Evolutionary conservation across 2,113 vertebrate genomes (phyloP).

Genomic region (Colossoma macropomum): DNA sequence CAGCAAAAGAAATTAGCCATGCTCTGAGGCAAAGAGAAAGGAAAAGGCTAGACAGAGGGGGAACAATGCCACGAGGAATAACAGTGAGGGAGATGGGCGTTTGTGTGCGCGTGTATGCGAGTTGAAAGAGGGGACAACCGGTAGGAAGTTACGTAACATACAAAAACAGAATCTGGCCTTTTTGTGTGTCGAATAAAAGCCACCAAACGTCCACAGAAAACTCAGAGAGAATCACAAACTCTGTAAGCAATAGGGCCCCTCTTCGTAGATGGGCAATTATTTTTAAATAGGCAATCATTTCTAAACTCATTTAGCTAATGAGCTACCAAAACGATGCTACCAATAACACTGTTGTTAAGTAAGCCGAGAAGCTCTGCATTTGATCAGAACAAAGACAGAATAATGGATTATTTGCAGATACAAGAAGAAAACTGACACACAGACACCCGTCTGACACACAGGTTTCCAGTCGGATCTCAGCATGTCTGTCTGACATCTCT

Average conservation of each 20-base stretch:
- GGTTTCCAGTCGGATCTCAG: too few relatives aligned
- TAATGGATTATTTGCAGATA: background rate
- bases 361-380: too few relatives aligned
- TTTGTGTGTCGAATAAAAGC: background rate
- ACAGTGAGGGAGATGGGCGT: background rate
- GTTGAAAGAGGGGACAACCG: background rate
- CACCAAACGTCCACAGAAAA: background rate
- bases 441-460: too few relatives aligned
- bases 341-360: background rate
- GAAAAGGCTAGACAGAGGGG: slow-evolving; percentile 17
- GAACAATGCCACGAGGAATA: slow-evolving; percentile 2
- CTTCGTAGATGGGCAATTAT: too few relatives aligned
- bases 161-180: background rate
- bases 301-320: too few relatives aligned
- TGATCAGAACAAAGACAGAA: too few relatives aligned
- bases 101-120: slow-evolving; percentile 12
- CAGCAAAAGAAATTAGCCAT: slow-evolving; percentile 44
- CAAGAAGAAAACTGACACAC: background rate
- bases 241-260: too few relatives aligned
- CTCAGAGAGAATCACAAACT: background rate
- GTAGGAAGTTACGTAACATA: background rate
- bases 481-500: too few relatives aligned
- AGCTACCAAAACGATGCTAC: background rate
- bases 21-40: slow-evolving; percentile 41
- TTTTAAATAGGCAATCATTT: too few relatives aligned